A percentile compares a stretch with the other conserved stretches of the same genome.
Conservation (phyloP, 1,140 invertebrate genomes). For the Bicyclus anynana region DNA sequence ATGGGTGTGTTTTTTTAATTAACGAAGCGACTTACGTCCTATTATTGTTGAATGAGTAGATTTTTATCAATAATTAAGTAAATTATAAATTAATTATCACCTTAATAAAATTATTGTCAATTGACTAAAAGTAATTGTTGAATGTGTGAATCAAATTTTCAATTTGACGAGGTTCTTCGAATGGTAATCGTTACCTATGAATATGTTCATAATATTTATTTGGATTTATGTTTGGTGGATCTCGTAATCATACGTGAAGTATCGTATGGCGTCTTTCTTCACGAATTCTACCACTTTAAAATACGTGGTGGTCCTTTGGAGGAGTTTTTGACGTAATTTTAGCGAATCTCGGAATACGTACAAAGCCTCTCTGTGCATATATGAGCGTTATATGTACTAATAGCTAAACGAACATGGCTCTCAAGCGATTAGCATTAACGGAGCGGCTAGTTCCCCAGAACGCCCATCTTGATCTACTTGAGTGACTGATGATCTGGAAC, state of each 20-base stretch:
- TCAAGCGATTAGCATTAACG: neutral
- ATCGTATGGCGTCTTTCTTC: slow-evolving; percentile 72
- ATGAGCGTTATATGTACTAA: slow-evolving; percentile 36
- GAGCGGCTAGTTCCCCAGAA: slow-evolving; percentile 7
- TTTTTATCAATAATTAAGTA: neutral
- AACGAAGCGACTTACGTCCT: neutral
- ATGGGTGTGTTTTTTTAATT: slow-evolving; percentile 3
- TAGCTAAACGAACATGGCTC: slow-evolving; percentile 40
- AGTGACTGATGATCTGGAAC: slow-evolving; percentile 12
- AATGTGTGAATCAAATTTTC: slow-evolving; percentile 47
- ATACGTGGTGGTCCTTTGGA: slow-evolving; percentile 59
- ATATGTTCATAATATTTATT: slow-evolving; percentile 70
- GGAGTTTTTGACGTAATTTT: slow-evolving; percentile 62
- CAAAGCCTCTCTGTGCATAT: slow-evolving; percentile 63
- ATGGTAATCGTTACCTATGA: slow-evolving; percentile 66
- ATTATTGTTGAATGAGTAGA: neutral
- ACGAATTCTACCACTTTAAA: slow-evolving; percentile 70
- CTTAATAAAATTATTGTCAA: slow-evolving; percentile 43
- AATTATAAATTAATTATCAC: slow-evolving; percentile 3
- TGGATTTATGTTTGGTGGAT: slow-evolving; percentile 55
- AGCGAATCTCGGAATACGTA: slow-evolving; percentile 67
- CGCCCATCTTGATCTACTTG: slow-evolving; percentile 9
- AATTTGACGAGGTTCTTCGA: slow-evolving; percentile 71
- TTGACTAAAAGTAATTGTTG: slow-evolving; percentile 13
- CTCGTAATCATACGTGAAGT: slow-evolving; percentile 63